phyloP scores from a whole-genome alignment of 2,113 vertebrate genomes.

The Sterna hirundo region DNA sequence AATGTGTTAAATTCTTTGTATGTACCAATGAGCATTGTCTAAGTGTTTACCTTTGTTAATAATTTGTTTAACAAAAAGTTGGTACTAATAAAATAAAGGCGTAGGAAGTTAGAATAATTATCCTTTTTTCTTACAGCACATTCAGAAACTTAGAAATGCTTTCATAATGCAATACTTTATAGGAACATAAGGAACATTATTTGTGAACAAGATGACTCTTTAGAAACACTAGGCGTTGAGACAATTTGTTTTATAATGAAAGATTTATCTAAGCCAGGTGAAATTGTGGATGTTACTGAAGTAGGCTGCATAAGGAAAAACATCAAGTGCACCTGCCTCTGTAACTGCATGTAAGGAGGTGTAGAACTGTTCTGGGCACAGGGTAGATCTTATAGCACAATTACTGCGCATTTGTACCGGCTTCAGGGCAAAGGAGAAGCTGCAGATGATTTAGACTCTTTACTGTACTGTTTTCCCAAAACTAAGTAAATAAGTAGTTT shows the following conservation, averaged over 20 bases:
- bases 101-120: neutral
- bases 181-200: neutral
- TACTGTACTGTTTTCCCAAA: neutral
- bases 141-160: neutral
- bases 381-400: neutral
- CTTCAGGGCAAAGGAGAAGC: neutral
- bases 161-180: conserved; percentile 10
- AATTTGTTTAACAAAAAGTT: neutral
- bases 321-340: neutral
- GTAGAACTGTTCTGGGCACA: neutral
- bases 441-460: neutral
- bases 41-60: neutral
- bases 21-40: neutral
- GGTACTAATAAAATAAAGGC: neutral
- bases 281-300: neutral
- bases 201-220: neutral
- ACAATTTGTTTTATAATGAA: neutral
- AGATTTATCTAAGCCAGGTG: neutral
- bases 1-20: neutral
- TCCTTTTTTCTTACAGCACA: neutral
- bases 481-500: neutral
- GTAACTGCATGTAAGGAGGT: neutral
- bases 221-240: neutral
- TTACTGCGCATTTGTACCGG: neutral
- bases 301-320: neutral